phyloP scores from a whole-genome alignment of 2,888 invertebrate genomes.

The Phyto melanocephala region DNA sequence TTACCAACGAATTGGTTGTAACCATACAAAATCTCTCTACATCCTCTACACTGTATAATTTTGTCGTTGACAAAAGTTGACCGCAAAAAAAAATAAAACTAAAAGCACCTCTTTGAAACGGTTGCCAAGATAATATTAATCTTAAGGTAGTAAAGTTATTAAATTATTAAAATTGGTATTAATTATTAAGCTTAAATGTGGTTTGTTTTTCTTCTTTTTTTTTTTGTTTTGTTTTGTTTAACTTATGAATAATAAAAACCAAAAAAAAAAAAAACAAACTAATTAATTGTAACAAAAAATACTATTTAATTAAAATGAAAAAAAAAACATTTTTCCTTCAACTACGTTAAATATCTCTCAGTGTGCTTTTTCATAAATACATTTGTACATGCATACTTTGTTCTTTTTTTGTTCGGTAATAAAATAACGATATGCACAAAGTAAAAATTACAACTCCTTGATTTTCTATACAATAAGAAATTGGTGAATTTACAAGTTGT shows the following conservation, averaged over 20 bases:
- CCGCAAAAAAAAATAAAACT: neutral
- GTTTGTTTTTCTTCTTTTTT: neutral
- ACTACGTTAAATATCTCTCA: neutral
- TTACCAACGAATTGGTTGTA: constrained; percentile 55
- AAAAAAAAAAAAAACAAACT: neutral
- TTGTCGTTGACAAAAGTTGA: neutral
- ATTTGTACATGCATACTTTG: no score
- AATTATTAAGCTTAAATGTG: constrained; percentile 21
- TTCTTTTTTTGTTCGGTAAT: no score
- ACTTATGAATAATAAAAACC: neutral
- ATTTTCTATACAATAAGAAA: no score
- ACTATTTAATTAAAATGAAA: neutral
- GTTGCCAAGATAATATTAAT: constrained; percentile 35
- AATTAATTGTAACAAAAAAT: no score
- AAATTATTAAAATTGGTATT: constrained; percentile 17
- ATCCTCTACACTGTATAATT: neutral
- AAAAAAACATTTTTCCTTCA: no score
- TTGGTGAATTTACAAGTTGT: no score
- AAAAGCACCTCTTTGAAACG: constrained; percentile 11
- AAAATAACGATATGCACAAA: neutral
- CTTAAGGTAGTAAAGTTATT: neutral
- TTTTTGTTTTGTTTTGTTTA: no score
- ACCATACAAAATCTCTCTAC: constrained; percentile 1
- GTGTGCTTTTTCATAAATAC: neutral
- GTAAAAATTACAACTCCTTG: neutral